Percentiles rank a stretch among this genome's conserved stretches.
Evolutionary conservation across 35 echinoderm and acorn worm species (phyloP).

Genomic region (Hemicentrotus pulcherrimus): DNA sequence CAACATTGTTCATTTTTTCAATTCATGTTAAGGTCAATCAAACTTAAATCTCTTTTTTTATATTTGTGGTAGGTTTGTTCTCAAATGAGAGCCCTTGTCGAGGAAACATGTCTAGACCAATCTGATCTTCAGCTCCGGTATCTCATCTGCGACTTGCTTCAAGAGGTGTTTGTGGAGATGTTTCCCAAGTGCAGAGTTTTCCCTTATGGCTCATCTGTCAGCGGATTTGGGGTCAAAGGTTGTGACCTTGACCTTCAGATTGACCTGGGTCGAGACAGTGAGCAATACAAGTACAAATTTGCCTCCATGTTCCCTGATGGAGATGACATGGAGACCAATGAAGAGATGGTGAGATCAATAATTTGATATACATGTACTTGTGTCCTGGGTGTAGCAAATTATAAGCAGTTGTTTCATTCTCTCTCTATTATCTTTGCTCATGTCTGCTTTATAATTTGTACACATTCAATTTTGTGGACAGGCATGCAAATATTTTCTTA

Average conservation of each 20-base stretch:
- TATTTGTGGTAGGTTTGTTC: slow-evolving; percentile 51
- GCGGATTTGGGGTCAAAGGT: slow-evolving; percentile 79
- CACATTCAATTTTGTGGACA: too few relatives aligned
- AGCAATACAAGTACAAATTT: slow-evolving; percentile 61
- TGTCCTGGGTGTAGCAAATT: too few relatives aligned
- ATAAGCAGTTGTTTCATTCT: too few relatives aligned
- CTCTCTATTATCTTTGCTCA: too few relatives aligned
- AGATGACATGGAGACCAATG: slow-evolving; percentile 27
- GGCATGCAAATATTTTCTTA: too few relatives aligned
- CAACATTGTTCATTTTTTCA: too few relatives aligned
- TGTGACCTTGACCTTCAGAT: slow-evolving; percentile 89
- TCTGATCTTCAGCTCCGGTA: slow-evolving; percentile 72
- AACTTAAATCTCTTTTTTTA: not conserved
- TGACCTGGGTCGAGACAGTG: slow-evolving; percentile 48
- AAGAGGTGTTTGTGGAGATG: slow-evolving; percentile 86
- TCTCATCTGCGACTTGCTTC: slow-evolving; percentile 79
- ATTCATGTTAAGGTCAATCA: not conserved
- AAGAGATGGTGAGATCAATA: not conserved
- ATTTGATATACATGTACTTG: too few relatives aligned
- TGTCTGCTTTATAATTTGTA: too few relatives aligned
- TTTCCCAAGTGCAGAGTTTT: slow-evolving; percentile 69
- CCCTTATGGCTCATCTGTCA: slow-evolving; percentile 96
- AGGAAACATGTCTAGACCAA: slow-evolving; percentile 30
- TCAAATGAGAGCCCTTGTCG: slow-evolving; percentile 74
- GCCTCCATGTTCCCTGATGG: slow-evolving; percentile 8